phyloP scores from a whole-genome alignment of 1,140 invertebrate species.

The Aphelenchoides besseyi region DNA sequence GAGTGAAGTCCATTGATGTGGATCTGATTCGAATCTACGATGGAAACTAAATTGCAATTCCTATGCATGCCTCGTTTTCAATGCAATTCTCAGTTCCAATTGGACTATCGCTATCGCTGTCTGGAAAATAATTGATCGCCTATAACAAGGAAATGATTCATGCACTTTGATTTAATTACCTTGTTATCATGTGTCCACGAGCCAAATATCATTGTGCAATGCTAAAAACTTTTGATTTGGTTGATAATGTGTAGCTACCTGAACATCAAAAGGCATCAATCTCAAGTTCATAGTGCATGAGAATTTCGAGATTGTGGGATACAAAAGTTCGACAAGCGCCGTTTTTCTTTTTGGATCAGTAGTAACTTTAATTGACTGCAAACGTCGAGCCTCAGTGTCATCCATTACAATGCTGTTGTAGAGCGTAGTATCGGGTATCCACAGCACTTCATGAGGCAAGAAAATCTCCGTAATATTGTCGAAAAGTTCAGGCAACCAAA shows the following conservation, averaged over 20 bases:
- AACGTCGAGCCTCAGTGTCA: constrained; percentile 47
- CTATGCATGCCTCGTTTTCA: constrained; percentile 55
- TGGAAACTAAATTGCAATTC: too few species aligned
- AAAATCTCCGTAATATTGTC: constrained; percentile 53
- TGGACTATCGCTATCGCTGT: constrained; percentile 26
- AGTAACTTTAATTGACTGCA: constrained; percentile 46
- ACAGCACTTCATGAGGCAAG: constrained; percentile 46
- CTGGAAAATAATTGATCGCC: constrained; percentile 54
- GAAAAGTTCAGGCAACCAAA: constrained; percentile 51
- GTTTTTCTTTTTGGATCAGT: constrained; percentile 33
- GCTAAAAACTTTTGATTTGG: too few species aligned
- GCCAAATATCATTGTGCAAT: constrained; percentile 58
- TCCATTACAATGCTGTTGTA: constrained; percentile 51
- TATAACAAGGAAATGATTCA: too few species aligned
- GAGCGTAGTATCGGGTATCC: constrained; percentile 35
- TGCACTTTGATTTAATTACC: too few species aligned
- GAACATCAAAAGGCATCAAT: constrained; percentile 51
- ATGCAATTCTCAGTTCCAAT: constrained; percentile 49
- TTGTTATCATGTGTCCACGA: constrained; percentile 65
- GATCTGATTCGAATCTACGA: too few species aligned
- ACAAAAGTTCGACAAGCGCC: constrained; percentile 46
- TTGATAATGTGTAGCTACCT: too few species aligned
- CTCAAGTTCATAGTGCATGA: constrained; percentile 52
- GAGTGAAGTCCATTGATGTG: constrained; percentile 41
- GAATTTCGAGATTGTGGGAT: constrained; percentile 52